Evolutionary conservation across 2,888 invertebrate species (phyloP), one percentile per base, ranked within the genome.

Genomic region (Melikaiella ostensackeni): DNA sequence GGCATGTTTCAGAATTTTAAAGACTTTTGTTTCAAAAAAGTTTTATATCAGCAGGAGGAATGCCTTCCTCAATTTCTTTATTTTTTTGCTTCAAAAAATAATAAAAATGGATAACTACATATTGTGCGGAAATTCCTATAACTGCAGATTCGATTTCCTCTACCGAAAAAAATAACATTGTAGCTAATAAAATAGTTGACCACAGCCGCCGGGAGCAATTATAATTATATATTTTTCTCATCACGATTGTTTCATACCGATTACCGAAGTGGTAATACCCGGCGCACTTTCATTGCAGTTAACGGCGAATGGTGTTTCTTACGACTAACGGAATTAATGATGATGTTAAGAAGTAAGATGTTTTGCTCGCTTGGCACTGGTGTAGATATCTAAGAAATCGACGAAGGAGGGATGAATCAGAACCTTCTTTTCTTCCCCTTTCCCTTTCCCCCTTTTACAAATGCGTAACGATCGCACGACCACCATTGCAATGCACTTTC

Each of bases 401-500:
- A 33, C 27, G 2, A 30, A 70, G n/a, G 70, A 70, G 46, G 46
- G 70, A 42, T 21, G 21, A 42, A 27, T 24, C 21, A 35, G 38
- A 16, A 42, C 24, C 64, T 64, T 42, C 42, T 42, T 64, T 64
- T 6, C 38, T 46, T 27, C 19, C n/a, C 19, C 46, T 70, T 27
- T 70, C 27, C 66, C 27, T 46, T 50, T 27, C 8, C 27, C 70
- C 27, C 46, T 33, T 30, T n/a, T 70, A 59, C 59, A 74, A 74
- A 74, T 74, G 38, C 74, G 59, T 70, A 70, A 70, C 30, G 30
- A 63, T 42, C 42, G 50, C 30, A 13, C 13, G 27, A 80, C 80
- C 82, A 82, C 75, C 83, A 89, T 88, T 88, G 88, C 89, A 88
- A 88, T 88, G 88, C 87, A 90, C 89, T 89, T 89, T 89, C 88